These are phyloP conservation scores for Drosophila bocki DNA, from an alignment of 1,140 invertebrate species.

Conservation along the genomic window DNA sequence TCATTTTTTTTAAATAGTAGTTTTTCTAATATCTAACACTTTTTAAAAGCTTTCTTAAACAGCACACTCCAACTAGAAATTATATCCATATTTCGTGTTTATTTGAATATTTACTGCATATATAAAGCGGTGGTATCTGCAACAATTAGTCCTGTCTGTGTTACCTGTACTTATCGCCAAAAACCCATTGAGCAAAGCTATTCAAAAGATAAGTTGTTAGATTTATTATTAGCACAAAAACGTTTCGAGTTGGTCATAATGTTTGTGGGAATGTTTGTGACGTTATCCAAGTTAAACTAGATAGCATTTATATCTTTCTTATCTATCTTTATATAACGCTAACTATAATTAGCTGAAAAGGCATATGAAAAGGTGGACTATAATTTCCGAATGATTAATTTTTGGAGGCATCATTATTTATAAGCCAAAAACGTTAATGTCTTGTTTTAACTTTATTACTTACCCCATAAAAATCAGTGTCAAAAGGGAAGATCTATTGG, in stretches of 20 bases:
- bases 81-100: background rate
- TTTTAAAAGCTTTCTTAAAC: background rate
- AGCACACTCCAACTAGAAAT: background rate
- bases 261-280: background rate
- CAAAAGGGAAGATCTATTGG: background rate
- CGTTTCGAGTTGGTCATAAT: background rate
- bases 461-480: background rate
- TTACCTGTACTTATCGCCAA: conserved; percentile 8
- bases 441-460: background rate
- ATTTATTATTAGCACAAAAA: conserved; percentile 24
- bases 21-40: background rate
- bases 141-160: background rate
- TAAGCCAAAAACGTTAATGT: background rate
- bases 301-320: conserved; percentile 10
- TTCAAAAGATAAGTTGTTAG: conserved; percentile 11
- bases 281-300: background rate
- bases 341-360: conserved; percentile 1
- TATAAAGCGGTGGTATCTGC: background rate
- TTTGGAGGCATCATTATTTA: conserved; percentile 1
- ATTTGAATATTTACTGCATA: background rate
- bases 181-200: conserved; percentile 10
- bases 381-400: conserved; percentile 1
- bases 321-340: conserved; percentile 13
- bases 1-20: background rate
- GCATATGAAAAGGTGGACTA: background rate